phyloP scores from a whole-genome alignment of 1,140 invertebrate species.

The Zaprionus tsacasi region DNA sequence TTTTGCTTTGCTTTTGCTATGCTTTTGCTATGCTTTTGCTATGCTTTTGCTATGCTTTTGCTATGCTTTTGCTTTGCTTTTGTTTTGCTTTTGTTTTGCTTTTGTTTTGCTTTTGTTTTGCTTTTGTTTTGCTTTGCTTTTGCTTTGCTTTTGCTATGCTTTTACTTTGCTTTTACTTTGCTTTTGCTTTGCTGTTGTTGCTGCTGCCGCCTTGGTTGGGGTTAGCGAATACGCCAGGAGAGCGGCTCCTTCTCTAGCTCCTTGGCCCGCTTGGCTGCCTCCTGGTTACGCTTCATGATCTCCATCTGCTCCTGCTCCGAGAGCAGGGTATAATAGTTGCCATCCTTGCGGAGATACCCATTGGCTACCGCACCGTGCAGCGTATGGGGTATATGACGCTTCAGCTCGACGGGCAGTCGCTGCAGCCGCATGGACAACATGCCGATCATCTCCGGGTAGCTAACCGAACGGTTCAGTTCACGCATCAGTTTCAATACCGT shows the following conservation, averaged over 20 bases:
- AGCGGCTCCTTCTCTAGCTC: conserved; percentile 69
- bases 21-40: too few relatives aligned
- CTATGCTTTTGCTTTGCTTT: too few relatives aligned
- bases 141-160: background rate
- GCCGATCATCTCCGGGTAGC: conserved; percentile 67
- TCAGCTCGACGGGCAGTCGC: conserved; percentile 56
- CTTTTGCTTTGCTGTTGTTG: background rate
- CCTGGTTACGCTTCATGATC: conserved; percentile 60
- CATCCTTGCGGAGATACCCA: conserved; percentile 63
- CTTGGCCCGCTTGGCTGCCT: conserved; percentile 60
- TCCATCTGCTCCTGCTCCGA: conserved; percentile 60
- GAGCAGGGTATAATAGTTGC: conserved; percentile 60
- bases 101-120: too few relatives aligned
- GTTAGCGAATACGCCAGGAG: conserved; percentile 67
- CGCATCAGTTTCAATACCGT: conserved; percentile 49
- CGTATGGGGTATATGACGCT: conserved; percentile 66
- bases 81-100: too few relatives aligned
- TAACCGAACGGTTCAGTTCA: conserved; percentile 56
- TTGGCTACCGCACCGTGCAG: conserved; percentile 57
- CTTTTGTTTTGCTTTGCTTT: too few relatives aligned
- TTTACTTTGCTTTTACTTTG: background rate
- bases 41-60: too few relatives aligned
- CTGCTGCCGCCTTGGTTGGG: too few relatives aligned
- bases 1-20: too few relatives aligned
- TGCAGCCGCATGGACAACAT: conserved; percentile 44